Evolutionary conservation across 2,113 vertebrate species (phyloP), one percentile per base, ranked within the genome.

Genomic region (Podarcis raffonei): DNA sequence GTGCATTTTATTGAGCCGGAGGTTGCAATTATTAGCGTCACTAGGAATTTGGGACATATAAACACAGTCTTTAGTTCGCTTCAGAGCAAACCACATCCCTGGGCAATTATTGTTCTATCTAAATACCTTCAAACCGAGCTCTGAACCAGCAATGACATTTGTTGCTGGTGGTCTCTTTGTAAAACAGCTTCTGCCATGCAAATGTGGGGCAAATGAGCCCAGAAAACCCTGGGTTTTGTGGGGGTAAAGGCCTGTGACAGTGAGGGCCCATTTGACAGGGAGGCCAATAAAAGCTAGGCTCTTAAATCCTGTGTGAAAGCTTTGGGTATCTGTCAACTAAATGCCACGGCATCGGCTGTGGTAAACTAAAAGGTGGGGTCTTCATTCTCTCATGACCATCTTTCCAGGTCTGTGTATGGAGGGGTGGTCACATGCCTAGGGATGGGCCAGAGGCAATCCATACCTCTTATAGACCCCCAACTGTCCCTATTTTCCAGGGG

Each of bases 11-110:
- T 97, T 96, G 96, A 95, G 96, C 94, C 78, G 0, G 92, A 97
- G 92, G 93, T 95, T 97, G 93, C 93, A 96, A 96, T 96, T 97
- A 97, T 97, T 97, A 97, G 95, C 87, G 89, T 96, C 94, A 94
- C 94, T 91, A 96, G 92, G 96, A 96, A 97, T 97, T 95, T 95
- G 92, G 96, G 94, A 91, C 95, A 94, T 96, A 96, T 96, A 97
- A 96, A 95, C 92, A 95, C 90, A 96, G 95, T 86, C 91, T 95
- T 95, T 92, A 83, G 81, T 88, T 96, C 95, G 96, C 95, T 97
- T 89, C 93, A 89, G 88, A 94, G 89, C 83, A 96, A 96, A 96
- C 96, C 97, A 96, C 96, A 97, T 97, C 96, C 94, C 96, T 78
- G 89, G 81, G 57, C 76, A 95, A 95, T 97, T 96, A 96, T 96